phyloP scores from a whole-genome alignment of 1,140 invertebrate genomes.

The Zaprionus lachaisei region DNA sequence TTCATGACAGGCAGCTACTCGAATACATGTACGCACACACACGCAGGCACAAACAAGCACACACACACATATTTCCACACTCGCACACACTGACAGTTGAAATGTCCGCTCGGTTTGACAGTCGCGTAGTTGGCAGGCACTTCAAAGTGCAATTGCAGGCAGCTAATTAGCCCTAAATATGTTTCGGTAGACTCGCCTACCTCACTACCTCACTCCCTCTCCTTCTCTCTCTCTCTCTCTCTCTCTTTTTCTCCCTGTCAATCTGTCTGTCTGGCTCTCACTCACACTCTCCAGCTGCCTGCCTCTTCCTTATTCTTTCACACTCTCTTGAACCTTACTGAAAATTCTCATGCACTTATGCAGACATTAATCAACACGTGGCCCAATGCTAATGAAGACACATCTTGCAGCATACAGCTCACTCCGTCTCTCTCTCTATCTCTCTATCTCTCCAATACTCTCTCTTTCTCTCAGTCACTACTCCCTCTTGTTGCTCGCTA shows the following conservation, averaged over 20 bases:
- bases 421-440: neutral
- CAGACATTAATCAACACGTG: constrained; percentile 62
- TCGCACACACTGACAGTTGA: constrained; percentile 23
- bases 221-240: too few species aligned
- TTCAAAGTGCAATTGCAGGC: constrained; percentile 75
- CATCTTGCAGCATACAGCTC: constrained; percentile 28
- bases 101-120: constrained; percentile 58
- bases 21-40: constrained; percentile 13
- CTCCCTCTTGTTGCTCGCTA: constrained; percentile 1
- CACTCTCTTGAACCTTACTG: constrained; percentile 1
- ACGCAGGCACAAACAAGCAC: constrained; percentile 3
- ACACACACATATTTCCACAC: neutral
- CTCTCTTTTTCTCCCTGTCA: neutral
- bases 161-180: constrained; percentile 71
- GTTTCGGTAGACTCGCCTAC: constrained; percentile 11
- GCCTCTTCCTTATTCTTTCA: too few species aligned
- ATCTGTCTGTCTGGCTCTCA: neutral
- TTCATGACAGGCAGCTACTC: constrained; percentile 67
- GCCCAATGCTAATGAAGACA: constrained; percentile 49
- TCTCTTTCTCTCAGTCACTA: neutral
- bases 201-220: constrained; percentile 3
- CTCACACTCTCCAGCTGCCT: neutral
- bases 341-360: constrained; percentile 31
- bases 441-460: neutral
- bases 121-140: constrained; percentile 70